These are phyloP conservation scores for Sebastes schlegelii DNA, from an alignment of 2,113 vertebrate genomes.

Conservation along the genomic window DNA sequence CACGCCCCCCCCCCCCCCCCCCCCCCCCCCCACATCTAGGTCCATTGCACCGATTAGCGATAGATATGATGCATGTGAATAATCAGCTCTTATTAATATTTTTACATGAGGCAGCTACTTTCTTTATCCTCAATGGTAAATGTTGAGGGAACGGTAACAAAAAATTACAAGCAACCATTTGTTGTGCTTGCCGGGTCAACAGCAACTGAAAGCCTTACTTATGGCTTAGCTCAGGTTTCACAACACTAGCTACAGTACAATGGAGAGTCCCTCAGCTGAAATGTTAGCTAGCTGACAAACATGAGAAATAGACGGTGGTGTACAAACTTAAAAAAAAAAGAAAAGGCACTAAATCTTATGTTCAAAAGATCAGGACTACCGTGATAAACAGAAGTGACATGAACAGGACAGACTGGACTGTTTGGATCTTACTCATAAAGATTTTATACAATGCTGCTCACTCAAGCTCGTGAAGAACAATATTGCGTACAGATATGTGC, in stretches of 20 bases:
- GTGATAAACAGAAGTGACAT: conserved; percentile 25
- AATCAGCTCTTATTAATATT: neutral
- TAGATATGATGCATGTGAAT: conserved; percentile 25
- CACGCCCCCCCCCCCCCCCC: conserved; percentile 35
- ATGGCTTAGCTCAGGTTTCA: conserved; percentile 50
- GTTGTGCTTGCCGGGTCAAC: conserved; percentile 10
- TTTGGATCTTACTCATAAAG: conserved; percentile 3
- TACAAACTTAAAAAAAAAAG: conserved; percentile 45
- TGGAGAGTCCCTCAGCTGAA: conserved; percentile 29
- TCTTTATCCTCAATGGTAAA: conserved; percentile 16
- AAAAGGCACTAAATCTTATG: conserved; percentile 74
- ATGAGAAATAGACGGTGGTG: conserved; percentile 20
- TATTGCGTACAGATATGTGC: conserved; percentile 66
- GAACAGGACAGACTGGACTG: conserved; percentile 10
- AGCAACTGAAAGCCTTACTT: conserved; percentile 41
- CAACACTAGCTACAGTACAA: conserved; percentile 37
- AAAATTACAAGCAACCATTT: conserved; percentile 24
- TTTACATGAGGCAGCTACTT: neutral
- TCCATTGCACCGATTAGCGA: conserved; percentile 16
- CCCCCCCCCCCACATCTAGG: conserved; percentile 16
- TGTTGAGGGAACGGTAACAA: neutral
- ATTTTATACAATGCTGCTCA: conserved; percentile 35
- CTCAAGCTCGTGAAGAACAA: conserved; percentile 43
- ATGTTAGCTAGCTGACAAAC: conserved; percentile 36
- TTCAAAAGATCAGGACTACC: conserved; percentile 9